Evolutionary conservation across 1,140 invertebrate species (phyloP), one percentile per base, ranked within the genome.

Genomic region (Drosophila sulfurigaster): DNA sequence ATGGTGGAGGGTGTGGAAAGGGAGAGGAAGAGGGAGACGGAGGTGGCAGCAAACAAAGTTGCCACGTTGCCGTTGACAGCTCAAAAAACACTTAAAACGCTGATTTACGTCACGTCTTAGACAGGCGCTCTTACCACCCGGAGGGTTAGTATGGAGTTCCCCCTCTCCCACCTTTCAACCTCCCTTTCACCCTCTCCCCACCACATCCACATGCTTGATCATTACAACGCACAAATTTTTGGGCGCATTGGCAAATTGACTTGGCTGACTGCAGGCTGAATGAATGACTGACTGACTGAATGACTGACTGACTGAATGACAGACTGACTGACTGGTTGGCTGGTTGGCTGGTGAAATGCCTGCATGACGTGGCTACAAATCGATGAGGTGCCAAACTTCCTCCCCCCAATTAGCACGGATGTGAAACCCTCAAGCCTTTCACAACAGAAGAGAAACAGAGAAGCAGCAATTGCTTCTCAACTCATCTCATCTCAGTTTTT

Each of bases 51-150:
- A 85, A 75, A 77, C 82, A 79, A 87, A 87, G 76, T 88, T 87
- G 75, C 76, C 76, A 71, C 76, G 76, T 78, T 81, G 80, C 80
- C 60, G 73, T 80, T 88, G 83, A 88, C 74, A 88, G 83, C 76
- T 88, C 80, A 65, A 79, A 75, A 75, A 78, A 78, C 78, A 88
- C 83, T 83, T 88, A 89, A 88, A 81, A 88, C 83, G 71, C 83
- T 78, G 83, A 88, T 87, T 83, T 83, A 78, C 81, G 77, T 81
- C 80, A 88, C 85, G 80, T 89, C 78, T 69, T 58, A 83, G 80
- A 88, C 83, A 80, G 81, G 38, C 59, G 35, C 20, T 25, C 48
- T 51, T 32, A 10, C 51, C 51, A 59, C 43, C 59, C n/a, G 38
- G 49, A 11, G 35, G 25, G 41, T 20, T 30, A 54, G 11, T 43